Evolutionary conservation across 2,113 vertebrate species (phyloP), one percentile per base, ranked within the genome.

Genomic region (Hippoglossus stenolepis): DNA sequence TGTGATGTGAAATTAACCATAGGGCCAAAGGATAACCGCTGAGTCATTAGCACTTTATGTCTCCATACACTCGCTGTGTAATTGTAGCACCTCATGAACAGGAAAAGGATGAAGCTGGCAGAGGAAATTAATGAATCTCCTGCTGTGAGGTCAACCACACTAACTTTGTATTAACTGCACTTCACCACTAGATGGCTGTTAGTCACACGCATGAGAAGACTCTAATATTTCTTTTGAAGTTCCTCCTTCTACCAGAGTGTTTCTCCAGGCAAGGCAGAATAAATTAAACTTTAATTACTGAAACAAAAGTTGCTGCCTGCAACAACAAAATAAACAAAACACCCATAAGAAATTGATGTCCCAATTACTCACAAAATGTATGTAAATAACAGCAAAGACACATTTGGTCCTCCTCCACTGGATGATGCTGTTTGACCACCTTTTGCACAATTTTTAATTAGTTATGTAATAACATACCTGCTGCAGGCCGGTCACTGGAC

Each of bases 121-220:
- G 23, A 58, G 26, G 3, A 59, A 58, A 40, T 31, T 0, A 45
- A 61, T 49, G 1, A 57, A 57, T 56, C 51, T 31, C 24, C 38
- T 35, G 53, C 17, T 9, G 31, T 65, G 20, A 64, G 38, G 28
- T n/a, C 10, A 24, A 64, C 3, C 14, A 20, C 58, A 35, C 31
- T 45, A 28, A 45, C 35, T 26, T 24, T 91, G 89, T 77, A 86
- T 80, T 82, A 47, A 53, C 85, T 82, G 3, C 4, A 13, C 80
- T 74, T 54, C 18, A 43, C 91, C 93, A 93, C 91, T 71, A 87
- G 90, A 74, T 87, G 90, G 84, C 89, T 58, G 28, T 15, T 12
- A 62, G 56, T n/a, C 58, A 23, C 85, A 59, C 15, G 66, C 61
- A 70, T 21, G 15, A 61, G 7, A 31, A 65, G 69, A 66, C 31